phyloP scores from a whole-genome alignment of 2,797 vertebrate species.

The Eurystomus glaucurus region DNA sequence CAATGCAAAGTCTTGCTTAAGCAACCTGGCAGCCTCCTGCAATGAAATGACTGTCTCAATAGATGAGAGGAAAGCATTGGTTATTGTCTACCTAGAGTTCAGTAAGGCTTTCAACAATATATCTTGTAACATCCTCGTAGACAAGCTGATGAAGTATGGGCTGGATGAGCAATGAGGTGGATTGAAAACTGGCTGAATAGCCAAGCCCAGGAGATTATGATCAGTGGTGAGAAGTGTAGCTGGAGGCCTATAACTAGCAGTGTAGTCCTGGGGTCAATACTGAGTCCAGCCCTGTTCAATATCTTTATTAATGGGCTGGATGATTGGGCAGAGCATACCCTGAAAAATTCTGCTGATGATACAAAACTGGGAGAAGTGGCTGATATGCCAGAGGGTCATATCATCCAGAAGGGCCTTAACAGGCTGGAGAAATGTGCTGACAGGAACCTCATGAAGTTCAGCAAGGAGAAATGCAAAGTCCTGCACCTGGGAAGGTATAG shows the following conservation, averaged over 20 bases:
- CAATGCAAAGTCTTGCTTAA: background rate
- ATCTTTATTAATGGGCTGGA: background rate
- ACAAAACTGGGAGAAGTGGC: background rate
- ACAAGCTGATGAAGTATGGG: background rate
- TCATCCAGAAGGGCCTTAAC: too few relatives aligned
- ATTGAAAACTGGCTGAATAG: background rate
- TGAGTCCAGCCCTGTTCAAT: background rate
- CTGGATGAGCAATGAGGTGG: background rate
- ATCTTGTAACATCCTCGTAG: background rate
- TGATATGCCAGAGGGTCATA: background rate
- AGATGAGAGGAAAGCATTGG: background rate
- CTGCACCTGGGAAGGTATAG: background rate
- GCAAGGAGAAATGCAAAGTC: background rate
- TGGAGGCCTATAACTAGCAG: background rate
- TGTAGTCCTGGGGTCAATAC: background rate
- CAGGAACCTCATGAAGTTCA: background rate
- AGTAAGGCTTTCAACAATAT: background rate
- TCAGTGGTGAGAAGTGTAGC: too few relatives aligned
- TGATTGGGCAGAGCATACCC: background rate
- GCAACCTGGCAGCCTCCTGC: background rate
- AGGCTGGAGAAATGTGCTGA: too few relatives aligned
- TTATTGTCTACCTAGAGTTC: background rate
- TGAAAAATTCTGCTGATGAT: background rate
- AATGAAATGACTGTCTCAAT: background rate
- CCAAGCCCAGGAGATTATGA: background rate